Evolutionary conservation across 2,888 invertebrate genomes (phyloP).

Genomic region (Beris morrisii): DNA sequence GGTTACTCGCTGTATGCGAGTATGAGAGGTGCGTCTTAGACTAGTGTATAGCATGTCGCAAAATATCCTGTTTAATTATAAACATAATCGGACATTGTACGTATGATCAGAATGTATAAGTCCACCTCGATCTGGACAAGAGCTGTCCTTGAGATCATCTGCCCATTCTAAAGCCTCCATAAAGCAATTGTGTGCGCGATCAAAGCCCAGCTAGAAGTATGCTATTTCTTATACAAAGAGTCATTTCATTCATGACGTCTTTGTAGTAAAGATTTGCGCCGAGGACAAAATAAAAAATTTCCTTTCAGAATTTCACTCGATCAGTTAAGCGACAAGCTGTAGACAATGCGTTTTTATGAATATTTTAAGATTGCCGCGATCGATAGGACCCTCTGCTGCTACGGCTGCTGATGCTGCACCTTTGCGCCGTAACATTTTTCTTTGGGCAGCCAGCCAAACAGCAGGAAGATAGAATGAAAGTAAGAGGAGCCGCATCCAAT

Average conservation of each 20-base stretch:
- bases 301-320: constrained; percentile 18
- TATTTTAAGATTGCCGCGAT: constrained; percentile 32
- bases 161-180: not conserved
- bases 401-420: not conserved
- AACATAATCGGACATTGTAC: constrained; percentile 1
- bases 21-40: no score
- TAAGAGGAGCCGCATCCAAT: constrained; percentile 25
- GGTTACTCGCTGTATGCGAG: no score
- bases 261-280: no score
- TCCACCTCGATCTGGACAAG: constrained; percentile 14
- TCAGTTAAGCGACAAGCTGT: constrained; percentile 13
- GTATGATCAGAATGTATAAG: no score
- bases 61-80: constrained; percentile 26
- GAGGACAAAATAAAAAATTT: constrained; percentile 1
- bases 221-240: constrained; percentile 4
- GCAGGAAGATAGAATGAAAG: constrained; percentile 22
- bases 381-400: constrained; percentile 5
- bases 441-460: constrained; percentile 1
- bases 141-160: constrained; percentile 20
- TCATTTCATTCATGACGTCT: constrained; percentile 14
- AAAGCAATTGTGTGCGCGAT: not conserved
- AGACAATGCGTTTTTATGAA: constrained; percentile 36
- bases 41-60: not conserved
- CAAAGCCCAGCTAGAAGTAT: not conserved
- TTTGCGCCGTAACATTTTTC: no score